Evolutionary conservation across 2,113 vertebrate genomes (phyloP).

Genomic region (Alouatta palliata): DNA sequence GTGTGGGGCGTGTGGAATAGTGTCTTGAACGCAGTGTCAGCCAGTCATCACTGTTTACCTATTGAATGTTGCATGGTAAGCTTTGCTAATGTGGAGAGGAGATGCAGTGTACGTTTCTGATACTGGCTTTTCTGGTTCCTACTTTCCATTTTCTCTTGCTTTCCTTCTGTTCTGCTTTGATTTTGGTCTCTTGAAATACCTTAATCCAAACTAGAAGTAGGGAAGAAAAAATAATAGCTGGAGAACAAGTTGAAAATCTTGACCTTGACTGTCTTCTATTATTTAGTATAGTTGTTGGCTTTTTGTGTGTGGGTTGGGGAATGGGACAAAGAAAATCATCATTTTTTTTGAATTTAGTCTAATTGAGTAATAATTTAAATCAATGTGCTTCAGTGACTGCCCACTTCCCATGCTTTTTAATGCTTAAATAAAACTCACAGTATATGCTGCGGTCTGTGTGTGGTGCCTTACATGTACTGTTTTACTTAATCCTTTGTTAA

Average conservation of each 20-base stretch:
- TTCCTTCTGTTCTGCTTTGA: background rate
- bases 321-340: background rate
- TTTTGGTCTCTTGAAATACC: background rate
- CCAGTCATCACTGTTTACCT: background rate
- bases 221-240: background rate
- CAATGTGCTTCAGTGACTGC: background rate
- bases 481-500: background rate
- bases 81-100: background rate
- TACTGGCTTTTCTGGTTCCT: background rate
- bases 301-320: too few relatives aligned
- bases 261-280: background rate
- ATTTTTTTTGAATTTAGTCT: background rate
- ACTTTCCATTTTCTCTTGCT: background rate
- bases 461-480: background rate
- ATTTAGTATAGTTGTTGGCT: background rate
- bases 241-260: background rate
- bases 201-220: background rate
- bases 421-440: background rate
- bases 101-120: background rate
- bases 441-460: background rate
- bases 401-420: background rate
- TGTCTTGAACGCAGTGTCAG: background rate
- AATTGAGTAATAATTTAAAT: background rate
- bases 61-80: background rate
- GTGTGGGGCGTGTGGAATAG: rapidly evolving